These are phyloP conservation scores for Leptatherina wallacei DNA, from an alignment of 2,797 vertebrate genomes.

Conservation along the genomic window DNA sequence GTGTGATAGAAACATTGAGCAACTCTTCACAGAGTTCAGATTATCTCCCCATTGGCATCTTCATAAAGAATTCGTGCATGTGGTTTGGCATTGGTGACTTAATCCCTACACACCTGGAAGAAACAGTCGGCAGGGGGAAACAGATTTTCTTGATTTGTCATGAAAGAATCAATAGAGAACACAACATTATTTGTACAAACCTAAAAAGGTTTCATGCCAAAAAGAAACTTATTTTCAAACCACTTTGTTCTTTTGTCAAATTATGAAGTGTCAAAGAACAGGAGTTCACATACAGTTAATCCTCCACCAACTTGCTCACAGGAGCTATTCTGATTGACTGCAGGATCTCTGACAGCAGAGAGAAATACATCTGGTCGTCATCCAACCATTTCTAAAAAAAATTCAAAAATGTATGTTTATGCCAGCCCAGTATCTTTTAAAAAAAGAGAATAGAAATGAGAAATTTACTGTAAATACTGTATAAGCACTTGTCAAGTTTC, in stretches of 20 bases:
- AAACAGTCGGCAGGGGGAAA: not conserved
- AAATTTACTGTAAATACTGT: not conserved
- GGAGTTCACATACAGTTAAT: not conserved
- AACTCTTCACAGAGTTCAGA: conserved; percentile 15
- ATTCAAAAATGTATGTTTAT: not conserved
- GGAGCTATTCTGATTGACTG: conserved; percentile 13
- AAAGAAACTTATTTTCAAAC: not conserved
- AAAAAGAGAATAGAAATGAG: not conserved
- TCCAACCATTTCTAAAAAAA: conserved; percentile 29
- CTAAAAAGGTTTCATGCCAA: not conserved
- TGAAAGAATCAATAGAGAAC: not conserved
- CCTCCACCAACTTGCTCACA: conserved; percentile 11
- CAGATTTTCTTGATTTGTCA: not conserved
- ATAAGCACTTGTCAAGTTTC: not conserved
- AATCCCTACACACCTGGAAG: not conserved
- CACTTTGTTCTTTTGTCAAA: not conserved
- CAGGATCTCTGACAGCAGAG: conserved; percentile 21
- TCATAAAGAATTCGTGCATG: conserved; percentile 3
- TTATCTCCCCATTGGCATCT: conserved; percentile 11
- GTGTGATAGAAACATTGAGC: conserved; percentile 10
- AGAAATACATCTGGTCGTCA: conserved; percentile 22
- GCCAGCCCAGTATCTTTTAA: not conserved
- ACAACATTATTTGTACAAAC: not conserved
- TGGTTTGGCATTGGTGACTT: not conserved
- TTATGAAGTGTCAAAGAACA: conserved; percentile 7